A percentile compares a stretch with the other conserved stretches of the same genome.
Evolutionary conservation across 1,140 invertebrate genomes (phyloP).

Genomic region (Brachionus rotundiformis): DNA sequence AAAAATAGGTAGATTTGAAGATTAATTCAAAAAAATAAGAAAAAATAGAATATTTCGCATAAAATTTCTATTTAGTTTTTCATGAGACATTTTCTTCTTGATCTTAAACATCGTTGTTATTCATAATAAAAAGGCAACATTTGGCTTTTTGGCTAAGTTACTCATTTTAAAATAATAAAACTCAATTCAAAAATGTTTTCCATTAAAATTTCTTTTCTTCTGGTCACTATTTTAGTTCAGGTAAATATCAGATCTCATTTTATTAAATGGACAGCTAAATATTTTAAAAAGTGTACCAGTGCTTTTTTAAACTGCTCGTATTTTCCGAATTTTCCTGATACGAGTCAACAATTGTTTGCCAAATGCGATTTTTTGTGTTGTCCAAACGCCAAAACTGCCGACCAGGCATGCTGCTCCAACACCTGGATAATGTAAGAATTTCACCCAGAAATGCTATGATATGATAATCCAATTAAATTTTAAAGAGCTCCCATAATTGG

Average conservation of each 20-base stretch:
- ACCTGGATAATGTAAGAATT: conserved; percentile 2
- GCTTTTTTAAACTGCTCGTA: conserved; percentile 9
- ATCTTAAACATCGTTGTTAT: neutral
- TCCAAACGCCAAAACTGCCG: neutral
- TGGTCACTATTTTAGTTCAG: neutral
- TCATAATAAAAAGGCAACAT: neutral
- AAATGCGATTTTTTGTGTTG: conserved; percentile 18
- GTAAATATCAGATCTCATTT: neutral
- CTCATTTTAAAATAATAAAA: too few relatives aligned
- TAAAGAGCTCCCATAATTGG: conserved; percentile 16
- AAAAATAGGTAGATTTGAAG: neutral
- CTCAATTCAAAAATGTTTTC: neutral
- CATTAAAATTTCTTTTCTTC: neutral
- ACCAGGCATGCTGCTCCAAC: conserved; percentile 13
- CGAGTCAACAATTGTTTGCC: neutral
- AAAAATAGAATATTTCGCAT: neutral
- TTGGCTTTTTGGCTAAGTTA: neutral
- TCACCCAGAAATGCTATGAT: neutral
- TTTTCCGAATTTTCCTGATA: conserved; percentile 25
- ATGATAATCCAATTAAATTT: neutral
- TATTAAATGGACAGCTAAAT: neutral
- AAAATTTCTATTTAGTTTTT: neutral
- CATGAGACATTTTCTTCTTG: neutral
- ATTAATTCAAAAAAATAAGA: neutral
- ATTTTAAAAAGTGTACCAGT: neutral